Evolutionary conservation across 2,797 vertebrate genomes (phyloP).

Genomic region (Otolemur crassicaudatus): DNA sequence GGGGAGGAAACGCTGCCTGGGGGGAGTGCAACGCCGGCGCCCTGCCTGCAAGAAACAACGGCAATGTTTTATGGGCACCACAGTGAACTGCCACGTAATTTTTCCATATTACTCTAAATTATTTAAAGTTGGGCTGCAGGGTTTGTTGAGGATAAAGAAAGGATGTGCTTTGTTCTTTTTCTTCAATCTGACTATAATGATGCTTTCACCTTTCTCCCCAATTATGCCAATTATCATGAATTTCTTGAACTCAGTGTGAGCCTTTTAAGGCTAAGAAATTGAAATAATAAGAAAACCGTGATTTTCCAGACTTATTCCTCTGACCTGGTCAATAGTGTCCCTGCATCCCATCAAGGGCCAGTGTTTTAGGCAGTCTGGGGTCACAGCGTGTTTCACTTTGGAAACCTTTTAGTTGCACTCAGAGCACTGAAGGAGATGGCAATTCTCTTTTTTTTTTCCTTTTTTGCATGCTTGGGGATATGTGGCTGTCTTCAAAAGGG

Average conservation of each 20-base stretch:
- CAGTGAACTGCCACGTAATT: not conserved
- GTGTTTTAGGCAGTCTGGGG: not conserved
- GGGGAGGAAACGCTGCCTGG: not conserved
- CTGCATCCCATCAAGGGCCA: not conserved
- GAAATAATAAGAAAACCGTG: constrained; percentile 22
- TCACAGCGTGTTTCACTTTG: not conserved
- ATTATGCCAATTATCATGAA: not conserved
- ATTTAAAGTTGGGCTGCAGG: not conserved
- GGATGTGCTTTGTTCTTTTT: not conserved
- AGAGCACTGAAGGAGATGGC: not conserved
- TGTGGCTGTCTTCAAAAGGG: not conserved
- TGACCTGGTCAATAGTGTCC: not conserved
- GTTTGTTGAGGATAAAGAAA: constrained; percentile 21
- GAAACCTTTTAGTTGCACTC: not conserved
- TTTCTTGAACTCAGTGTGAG: constrained; percentile 42
- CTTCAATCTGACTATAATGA: not conserved
- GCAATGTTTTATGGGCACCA: not conserved
- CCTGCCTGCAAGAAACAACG: not conserved
- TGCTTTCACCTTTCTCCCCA: constrained; percentile 11
- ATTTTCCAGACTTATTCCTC: not conserved
- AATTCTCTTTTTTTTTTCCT: not conserved
- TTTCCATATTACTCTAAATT: constrained; percentile 17
- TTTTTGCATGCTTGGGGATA: not conserved
- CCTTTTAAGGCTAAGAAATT: constrained; percentile 1
- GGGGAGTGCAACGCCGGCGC: not conserved